Conservation (phyloP, 2,113 vertebrate species). For the Kobus ellipsiprymnus region DNA sequence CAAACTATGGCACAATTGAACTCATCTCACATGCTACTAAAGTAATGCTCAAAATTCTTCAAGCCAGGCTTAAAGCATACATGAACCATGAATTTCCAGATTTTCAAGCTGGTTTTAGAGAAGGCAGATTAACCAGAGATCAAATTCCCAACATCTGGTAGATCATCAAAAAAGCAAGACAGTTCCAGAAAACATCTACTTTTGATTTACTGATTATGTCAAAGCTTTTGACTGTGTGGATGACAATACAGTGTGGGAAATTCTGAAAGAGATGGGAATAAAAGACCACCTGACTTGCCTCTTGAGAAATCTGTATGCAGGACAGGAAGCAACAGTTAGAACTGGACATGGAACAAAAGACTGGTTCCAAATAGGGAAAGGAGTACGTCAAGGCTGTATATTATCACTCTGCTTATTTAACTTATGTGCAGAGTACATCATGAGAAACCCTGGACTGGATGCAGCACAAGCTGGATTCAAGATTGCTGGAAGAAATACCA, state of each 20-base stretch:
- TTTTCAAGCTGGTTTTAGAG: neutral
- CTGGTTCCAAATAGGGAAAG: neutral
- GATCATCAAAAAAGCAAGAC: neutral
- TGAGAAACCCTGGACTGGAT: neutral
- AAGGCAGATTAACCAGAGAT: neutral
- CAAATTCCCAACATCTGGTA: fast-evolving
- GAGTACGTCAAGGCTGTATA: neutral
- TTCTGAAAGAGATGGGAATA: neutral
- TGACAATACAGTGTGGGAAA: neutral
- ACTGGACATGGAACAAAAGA: no score
- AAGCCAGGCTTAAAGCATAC: neutral
- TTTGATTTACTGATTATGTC: neutral
- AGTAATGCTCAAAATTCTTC: neutral
- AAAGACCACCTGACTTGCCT: neutral
- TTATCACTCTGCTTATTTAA: neutral
- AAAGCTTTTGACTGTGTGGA: neutral
- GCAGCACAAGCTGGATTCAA: neutral
- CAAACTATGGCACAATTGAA: neutral
- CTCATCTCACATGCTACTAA: neutral
- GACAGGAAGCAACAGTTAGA: no score
- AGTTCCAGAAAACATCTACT: neutral
- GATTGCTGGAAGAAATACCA: neutral
- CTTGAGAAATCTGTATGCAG: no score
- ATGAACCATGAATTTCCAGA: neutral
- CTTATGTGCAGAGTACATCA: neutral